Conservation (phyloP, 2,797 vertebrate genomes). For the Pangasius larnaudii region DNA sequence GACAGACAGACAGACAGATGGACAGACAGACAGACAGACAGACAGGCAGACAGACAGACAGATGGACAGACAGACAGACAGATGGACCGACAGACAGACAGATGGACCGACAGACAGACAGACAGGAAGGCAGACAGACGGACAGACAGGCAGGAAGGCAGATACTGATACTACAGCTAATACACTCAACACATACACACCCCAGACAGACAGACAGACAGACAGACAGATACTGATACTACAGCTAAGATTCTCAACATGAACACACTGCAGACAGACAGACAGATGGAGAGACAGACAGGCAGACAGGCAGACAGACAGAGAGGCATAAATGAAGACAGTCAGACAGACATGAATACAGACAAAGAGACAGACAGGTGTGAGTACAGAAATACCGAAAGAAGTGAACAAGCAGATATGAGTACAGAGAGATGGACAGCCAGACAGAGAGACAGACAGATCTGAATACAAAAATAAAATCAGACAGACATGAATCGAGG, state of each 20-base stretch:
- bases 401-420: background rate
- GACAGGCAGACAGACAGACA: no score
- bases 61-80: background rate
- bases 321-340: background rate
- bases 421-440: background rate
- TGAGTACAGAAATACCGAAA: background rate
- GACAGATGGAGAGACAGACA: background rate
- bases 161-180: background rate
- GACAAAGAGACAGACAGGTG: background rate
- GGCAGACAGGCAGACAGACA: background rate
- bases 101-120: background rate
- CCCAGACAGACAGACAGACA: no score
- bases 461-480: background rate
- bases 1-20: no score
- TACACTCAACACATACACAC: no score
- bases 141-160: no score
- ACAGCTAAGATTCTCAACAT: no score
- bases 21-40: background rate
- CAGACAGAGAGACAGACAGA: background rate
- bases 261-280: no score
- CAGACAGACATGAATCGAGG: background rate
- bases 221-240: background rate
- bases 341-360: background rate
- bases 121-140: background rate
- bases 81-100: background rate